Conservation (phyloP, 2,113 vertebrate species). For the Thermophis baileyi region DNA sequence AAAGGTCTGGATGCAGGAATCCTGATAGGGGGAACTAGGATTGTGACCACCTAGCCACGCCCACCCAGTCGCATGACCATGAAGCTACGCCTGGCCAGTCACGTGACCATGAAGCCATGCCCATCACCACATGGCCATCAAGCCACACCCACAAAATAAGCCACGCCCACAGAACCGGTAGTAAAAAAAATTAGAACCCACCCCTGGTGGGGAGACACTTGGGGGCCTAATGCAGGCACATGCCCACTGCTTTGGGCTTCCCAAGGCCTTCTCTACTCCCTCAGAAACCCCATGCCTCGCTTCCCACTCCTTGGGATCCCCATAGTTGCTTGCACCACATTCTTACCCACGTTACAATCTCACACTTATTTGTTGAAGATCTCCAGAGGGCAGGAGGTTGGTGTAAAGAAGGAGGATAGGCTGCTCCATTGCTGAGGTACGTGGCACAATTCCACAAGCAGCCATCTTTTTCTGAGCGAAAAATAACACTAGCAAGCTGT, state of each 20-base stretch:
- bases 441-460: neutral
- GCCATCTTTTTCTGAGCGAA: neutral
- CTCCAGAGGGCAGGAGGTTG: neutral
- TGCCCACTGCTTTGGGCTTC: neutral
- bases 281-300: neutral
- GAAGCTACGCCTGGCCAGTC: too few species aligned
- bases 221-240: neutral
- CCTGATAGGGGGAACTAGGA: too few species aligned
- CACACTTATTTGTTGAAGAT: neutral
- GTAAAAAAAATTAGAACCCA: too few species aligned
- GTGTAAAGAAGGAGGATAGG: neutral
- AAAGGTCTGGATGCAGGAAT: too few species aligned
- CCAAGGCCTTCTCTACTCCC: neutral
- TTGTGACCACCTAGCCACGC: too few species aligned
- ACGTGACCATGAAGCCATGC: too few species aligned
- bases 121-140: too few species aligned
- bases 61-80: too few species aligned
- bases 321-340: neutral
- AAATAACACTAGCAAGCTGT: neutral
- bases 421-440: neutral
- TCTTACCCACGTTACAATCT: neutral
- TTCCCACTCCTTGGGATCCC: neutral
- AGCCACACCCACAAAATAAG: too few species aligned
- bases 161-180: too few species aligned
- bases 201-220: neutral